These are phyloP conservation scores for Littorina saxatilis DNA, from an alignment of 1,140 invertebrate genomes.

Conservation along the genomic window DNA sequence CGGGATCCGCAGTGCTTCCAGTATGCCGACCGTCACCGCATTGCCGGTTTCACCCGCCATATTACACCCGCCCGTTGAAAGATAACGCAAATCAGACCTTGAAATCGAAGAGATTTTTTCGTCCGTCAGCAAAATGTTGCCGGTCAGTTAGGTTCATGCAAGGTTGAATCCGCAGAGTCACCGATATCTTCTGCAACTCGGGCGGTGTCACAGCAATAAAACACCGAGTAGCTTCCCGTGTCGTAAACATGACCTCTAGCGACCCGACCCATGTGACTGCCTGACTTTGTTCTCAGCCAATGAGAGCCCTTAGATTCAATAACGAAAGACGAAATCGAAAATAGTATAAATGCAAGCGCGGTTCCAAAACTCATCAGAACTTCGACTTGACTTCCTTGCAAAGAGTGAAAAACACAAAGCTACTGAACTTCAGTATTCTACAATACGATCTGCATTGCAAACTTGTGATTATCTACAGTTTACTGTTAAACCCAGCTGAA, in stretches of 20 bases:
- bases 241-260: neutral
- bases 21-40: neutral
- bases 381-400: neutral
- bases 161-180: neutral
- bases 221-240: neutral
- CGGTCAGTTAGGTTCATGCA: neutral
- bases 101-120: neutral
- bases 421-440: no score
- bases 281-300: conserved; percentile 38
- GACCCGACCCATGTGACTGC: neutral
- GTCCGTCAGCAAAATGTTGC: neutral
- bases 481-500: neutral
- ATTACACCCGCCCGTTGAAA: neutral
- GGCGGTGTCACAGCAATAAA: neutral
- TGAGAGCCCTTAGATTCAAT: neutral
- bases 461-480: no score
- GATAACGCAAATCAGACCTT: neutral
- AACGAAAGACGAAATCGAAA: neutral
- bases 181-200: neutral
- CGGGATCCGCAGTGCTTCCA: no score
- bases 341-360: conserved; percentile 27
- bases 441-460: no score
- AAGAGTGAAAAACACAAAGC: no score
- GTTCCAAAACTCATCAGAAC: neutral
- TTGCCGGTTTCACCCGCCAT: neutral